Conservation (phyloP, 2,888 invertebrate genomes). For the Spilosoma lubricipeda region DNA sequence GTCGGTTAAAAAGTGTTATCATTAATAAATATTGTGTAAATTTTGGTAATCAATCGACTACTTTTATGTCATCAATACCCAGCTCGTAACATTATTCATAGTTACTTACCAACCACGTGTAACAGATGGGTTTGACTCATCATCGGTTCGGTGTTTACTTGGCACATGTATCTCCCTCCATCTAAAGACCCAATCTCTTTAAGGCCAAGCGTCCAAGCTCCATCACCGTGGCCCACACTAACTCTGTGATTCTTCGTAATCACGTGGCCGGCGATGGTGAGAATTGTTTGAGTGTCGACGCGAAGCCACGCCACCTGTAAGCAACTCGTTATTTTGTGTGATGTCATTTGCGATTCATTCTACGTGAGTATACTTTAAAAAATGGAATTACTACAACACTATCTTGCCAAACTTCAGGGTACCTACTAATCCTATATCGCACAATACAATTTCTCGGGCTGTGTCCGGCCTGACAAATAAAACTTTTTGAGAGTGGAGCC, state of each 20-base stretch:
- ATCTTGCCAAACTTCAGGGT: neutral
- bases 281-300: slow-evolving; percentile 95
- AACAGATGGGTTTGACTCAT: slow-evolving; percentile 81
- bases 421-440: neutral
- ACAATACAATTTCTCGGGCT: neutral
- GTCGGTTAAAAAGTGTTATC: too few relatives aligned
- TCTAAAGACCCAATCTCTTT: slow-evolving; percentile 92
- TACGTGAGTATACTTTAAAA: neutral
- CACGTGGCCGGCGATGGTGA: slow-evolving; percentile 95
- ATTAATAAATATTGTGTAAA: too few relatives aligned
- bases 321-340: slow-evolving; percentile 1
- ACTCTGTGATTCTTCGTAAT: slow-evolving; percentile 96
- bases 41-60: too few relatives aligned
- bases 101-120: slow-evolving; percentile 76
- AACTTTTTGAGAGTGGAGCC: neutral
- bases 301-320: slow-evolving; percentile 95
- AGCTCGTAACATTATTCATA: too few relatives aligned
- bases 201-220: slow-evolving; percentile 93
- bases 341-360: neutral
- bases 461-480: neutral
- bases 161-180: slow-evolving; percentile 94
- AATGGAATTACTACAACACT: neutral
- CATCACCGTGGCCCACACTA: slow-evolving; percentile 92
- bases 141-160: slow-evolving; percentile 82
- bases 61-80: too few relatives aligned